phyloP scores from a whole-genome alignment of 2,888 invertebrate species.

The Oscheius onirici region DNA sequence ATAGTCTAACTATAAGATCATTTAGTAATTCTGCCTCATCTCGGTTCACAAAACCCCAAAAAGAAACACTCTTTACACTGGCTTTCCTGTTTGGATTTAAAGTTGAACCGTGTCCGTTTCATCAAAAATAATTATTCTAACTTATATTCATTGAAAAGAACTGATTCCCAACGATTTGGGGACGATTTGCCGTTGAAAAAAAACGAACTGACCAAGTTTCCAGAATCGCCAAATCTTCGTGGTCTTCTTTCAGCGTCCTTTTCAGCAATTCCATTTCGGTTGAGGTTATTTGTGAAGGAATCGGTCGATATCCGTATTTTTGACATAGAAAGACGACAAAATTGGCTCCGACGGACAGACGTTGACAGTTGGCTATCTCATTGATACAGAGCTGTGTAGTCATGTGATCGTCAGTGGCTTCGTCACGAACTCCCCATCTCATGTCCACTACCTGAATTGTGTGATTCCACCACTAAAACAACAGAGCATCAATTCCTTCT shows the following conservation, averaged over 20 bases:
- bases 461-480: too few species aligned
- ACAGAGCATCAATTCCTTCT: too few species aligned
- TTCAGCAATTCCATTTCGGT: slow-evolving; percentile 87
- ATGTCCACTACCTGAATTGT: slow-evolving; percentile 89
- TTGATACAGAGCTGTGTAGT: slow-evolving; percentile 97
- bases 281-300: slow-evolving; percentile 92
- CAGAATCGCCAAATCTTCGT: slow-evolving; percentile 53
- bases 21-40: too few species aligned
- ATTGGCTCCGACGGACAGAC: slow-evolving; percentile 95
- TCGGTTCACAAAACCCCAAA: too few species aligned
- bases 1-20: too few species aligned
- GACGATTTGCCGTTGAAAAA: too few species aligned
- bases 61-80: too few species aligned
- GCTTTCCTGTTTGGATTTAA: background rate
- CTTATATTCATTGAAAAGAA: too few species aligned
- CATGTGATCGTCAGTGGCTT: slow-evolving; percentile 99
- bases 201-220: slow-evolving; percentile 43
- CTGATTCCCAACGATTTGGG: too few species aligned
- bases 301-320: slow-evolving; percentile 96
- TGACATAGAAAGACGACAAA: slow-evolving; percentile 97
- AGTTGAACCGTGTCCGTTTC: background rate
- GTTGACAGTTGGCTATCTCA: slow-evolving; percentile 95
- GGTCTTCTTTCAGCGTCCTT: slow-evolving; percentile 79
- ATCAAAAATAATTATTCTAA: too few species aligned
- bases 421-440: slow-evolving; percentile 97